These are phyloP conservation scores for Pterocles gutturalis DNA, from an alignment of 2,113 vertebrate genomes.

Conservation along the genomic window DNA sequence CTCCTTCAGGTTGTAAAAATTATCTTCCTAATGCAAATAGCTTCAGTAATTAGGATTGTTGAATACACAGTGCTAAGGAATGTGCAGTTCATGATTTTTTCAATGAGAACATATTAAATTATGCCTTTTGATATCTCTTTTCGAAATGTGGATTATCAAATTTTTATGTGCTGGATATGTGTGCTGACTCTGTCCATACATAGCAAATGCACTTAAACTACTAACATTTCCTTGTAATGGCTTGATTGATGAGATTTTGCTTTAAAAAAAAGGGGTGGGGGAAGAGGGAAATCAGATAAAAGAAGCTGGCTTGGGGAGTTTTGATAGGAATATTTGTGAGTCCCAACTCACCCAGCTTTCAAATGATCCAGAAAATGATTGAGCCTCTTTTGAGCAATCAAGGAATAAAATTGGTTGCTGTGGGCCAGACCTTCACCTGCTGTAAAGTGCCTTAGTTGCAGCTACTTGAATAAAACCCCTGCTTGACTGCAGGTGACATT, in stretches of 20 bases:
- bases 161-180: constrained; percentile 60
- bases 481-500: background rate
- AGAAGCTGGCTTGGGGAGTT: background rate
- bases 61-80: constrained; percentile 5
- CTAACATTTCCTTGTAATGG: constrained; percentile 6
- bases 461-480: background rate
- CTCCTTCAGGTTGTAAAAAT: background rate
- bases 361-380: background rate
- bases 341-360: background rate
- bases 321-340: background rate
- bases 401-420: background rate
- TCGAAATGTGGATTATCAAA: constrained; percentile 47
- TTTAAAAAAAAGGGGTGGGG: background rate
- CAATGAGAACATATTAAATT: constrained; percentile 66
- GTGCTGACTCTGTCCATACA: constrained; percentile 55
- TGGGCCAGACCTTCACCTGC: background rate
- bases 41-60: constrained; percentile 59
- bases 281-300: constrained; percentile 28
- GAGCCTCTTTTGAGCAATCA: constrained; percentile 34
- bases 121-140: constrained; percentile 73
- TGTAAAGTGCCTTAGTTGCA: background rate
- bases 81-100: constrained; percentile 59
- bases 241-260: constrained; percentile 43
- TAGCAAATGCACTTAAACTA: constrained; percentile 64
- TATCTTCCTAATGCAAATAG: constrained; percentile 39